Evolutionary conservation across 2,888 invertebrate species (phyloP).

Genomic region (Horisme vitalbata): DNA sequence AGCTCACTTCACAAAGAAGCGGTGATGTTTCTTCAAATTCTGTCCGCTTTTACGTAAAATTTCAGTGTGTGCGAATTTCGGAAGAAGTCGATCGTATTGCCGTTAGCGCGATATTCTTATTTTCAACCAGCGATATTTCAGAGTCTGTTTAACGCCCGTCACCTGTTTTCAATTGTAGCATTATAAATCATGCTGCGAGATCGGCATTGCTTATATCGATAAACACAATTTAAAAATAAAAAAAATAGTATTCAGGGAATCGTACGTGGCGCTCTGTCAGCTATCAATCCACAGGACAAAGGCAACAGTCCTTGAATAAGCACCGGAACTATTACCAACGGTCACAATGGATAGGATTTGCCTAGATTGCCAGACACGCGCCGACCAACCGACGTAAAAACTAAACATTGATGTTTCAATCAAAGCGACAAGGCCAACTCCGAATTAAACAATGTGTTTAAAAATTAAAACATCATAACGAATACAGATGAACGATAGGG

Average conservation of each 20-base stretch:
- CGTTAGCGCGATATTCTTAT: not conserved
- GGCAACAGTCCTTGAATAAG: constrained; percentile 73
- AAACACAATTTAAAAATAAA: not conserved
- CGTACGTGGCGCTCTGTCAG: constrained; percentile 37
- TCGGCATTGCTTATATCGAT: constrained; percentile 1
- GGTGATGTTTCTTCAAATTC: constrained; percentile 50
- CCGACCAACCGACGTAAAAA: constrained; percentile 51
- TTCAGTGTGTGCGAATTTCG: constrained; percentile 17
- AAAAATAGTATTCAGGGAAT: constrained; percentile 38
- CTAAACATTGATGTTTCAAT: constrained; percentile 36
- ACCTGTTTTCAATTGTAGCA: constrained; percentile 13
- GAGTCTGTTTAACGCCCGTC: constrained; percentile 1
- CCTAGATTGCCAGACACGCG: constrained; percentile 66
- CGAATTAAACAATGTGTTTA: constrained; percentile 13
- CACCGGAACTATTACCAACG: constrained; percentile 73
- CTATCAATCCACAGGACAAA: constrained; percentile 57
- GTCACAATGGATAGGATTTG: constrained; percentile 72
- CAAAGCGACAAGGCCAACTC: constrained; percentile 38
- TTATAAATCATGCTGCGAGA: constrained; percentile 5
- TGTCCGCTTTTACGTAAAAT: constrained; percentile 27
- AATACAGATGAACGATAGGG: not conserved
- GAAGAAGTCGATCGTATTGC: not conserved
- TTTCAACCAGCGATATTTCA: constrained; percentile 8
- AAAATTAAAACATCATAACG: constrained; percentile 7
- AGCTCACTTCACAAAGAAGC: constrained; percentile 49